These are phyloP conservation scores for Drosophila hawaiiensis DNA, from an alignment of 2,888 invertebrate genomes.

Conservation along the genomic window DNA sequence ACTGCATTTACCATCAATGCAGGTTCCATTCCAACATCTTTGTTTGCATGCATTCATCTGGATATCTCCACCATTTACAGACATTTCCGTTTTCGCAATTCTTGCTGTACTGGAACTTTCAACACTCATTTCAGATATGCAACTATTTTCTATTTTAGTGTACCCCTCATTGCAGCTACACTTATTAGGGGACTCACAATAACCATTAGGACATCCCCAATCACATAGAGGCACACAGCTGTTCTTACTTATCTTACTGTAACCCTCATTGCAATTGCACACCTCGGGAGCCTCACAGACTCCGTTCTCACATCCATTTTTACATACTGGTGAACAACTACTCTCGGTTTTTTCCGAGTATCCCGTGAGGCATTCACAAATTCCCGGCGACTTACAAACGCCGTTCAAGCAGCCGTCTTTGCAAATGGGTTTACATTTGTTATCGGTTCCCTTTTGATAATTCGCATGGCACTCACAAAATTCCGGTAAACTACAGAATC, in stretches of 20 bases:
- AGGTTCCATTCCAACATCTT: constrained; percentile 58
- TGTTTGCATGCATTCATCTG: constrained; percentile 14
- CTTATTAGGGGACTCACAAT: constrained; percentile 28
- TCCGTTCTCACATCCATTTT: constrained; percentile 25
- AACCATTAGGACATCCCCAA: constrained; percentile 19
- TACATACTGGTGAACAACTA: background rate
- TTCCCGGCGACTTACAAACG: constrained; percentile 88
- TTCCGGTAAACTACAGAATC: constrained; percentile 52
- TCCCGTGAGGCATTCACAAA: constrained; percentile 89
- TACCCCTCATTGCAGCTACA: constrained; percentile 40
- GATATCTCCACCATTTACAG: background rate
- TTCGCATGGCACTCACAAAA: constrained; percentile 46
- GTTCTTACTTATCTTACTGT: background rate
- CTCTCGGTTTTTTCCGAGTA: background rate
- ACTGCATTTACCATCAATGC: constrained; percentile 37
- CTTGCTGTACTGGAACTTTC: background rate
- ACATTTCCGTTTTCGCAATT: background rate
- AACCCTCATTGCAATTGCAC: constrained; percentile 36
- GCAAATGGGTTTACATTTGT: constrained; percentile 60
- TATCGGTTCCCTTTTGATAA: constrained; percentile 37
- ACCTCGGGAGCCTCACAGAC: constrained; percentile 25
- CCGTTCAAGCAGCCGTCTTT: constrained; percentile 74
- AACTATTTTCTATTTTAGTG: constrained; percentile 2
- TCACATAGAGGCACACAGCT: constrained; percentile 33
- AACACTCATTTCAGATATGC: background rate